Evolutionary conservation across 2,113 vertebrate genomes (phyloP).

Genomic region (Rallus limicola): DNA sequence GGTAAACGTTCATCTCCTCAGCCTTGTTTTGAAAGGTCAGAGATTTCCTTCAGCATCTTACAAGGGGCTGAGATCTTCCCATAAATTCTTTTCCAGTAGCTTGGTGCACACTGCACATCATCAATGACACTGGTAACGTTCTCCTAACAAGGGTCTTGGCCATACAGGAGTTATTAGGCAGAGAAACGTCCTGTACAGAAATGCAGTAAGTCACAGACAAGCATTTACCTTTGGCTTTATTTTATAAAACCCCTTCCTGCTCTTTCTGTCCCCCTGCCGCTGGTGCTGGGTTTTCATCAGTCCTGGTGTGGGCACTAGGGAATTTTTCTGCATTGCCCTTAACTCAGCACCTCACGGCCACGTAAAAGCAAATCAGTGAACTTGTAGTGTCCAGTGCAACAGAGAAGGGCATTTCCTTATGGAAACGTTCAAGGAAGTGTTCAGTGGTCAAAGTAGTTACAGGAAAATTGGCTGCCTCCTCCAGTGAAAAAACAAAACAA

Average conservation of each 20-base stretch:
- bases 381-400: fast-evolving
- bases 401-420: too few species aligned
- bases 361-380: neutral
- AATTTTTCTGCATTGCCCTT: neutral
- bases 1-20: neutral
- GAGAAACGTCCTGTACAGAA: neutral
- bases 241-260: neutral
- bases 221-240: neutral
- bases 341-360: fast-evolving
- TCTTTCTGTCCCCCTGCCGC: neutral
- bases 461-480: neutral
- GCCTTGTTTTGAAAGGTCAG: neutral
- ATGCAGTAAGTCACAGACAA: neutral
- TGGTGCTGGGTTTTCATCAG: neutral
- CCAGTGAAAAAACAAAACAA: neutral
- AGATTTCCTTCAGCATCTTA: neutral
- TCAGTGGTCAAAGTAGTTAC: too few species aligned
- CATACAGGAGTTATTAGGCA: neutral
- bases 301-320: neutral
- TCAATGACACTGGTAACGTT: neutral
- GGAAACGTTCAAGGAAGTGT: neutral
- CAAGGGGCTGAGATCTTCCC: neutral
- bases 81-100: neutral
- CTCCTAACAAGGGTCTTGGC: neutral
- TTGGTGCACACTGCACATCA: neutral